Conservation (phyloP, 1,140 invertebrate genomes). For the Drosophila sp. region DNA sequence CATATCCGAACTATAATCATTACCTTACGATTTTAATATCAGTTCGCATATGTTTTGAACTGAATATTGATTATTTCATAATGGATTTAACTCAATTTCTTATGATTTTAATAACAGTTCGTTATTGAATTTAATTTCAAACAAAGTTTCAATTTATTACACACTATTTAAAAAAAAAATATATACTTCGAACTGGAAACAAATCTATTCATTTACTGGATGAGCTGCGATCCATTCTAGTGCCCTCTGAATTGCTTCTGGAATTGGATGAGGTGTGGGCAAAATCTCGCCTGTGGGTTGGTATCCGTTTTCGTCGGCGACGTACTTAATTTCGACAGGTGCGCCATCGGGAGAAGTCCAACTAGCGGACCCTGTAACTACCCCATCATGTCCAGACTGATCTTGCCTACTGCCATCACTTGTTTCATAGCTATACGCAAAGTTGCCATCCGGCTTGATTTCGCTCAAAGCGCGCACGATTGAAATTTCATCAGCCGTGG, state of each 20-base stretch:
- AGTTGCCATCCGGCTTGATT: conserved; percentile 43
- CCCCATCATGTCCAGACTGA: no score
- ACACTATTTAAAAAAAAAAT: not conserved
- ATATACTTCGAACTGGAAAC: not conserved
- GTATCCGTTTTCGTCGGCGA: conserved; percentile 85
- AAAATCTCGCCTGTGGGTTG: conserved; percentile 85
- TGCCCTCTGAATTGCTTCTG: conserved; percentile 66
- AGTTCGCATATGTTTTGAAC: no score
- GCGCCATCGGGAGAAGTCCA: conserved; percentile 75
- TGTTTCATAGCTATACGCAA: no score
- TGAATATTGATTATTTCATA: no score
- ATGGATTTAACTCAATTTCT: no score
- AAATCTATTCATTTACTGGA: conserved; percentile 32
- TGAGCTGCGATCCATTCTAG: conserved; percentile 85
- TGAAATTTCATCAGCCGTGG: conserved; percentile 63
- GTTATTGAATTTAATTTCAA: no score
- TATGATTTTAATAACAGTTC: no score
- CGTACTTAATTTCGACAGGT: conserved; percentile 75
- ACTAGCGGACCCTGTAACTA: not conserved
- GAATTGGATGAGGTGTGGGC: conserved; percentile 85
- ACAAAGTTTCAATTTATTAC: not conserved
- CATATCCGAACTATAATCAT: no score
- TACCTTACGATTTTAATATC: no score
- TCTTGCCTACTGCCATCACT: no score
- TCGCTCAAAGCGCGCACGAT: conserved; percentile 38